Base-by-base conservation (phyloP, 2,797 vertebrate genomes). In the Cuculus canorus region DNA sequence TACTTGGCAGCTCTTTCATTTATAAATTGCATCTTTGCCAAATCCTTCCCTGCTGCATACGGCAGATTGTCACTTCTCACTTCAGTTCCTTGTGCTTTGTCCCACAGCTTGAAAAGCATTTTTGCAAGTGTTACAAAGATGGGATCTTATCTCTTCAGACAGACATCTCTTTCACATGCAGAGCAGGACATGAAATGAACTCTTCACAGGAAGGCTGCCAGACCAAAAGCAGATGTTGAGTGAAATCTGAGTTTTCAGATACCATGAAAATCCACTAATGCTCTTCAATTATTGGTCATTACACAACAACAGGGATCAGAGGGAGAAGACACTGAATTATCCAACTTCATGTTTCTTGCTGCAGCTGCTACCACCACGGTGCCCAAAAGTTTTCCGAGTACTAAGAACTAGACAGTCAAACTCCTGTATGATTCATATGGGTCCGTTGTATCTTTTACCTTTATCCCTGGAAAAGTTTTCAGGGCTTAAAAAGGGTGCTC, bases 31-130 rank as follows among this genome's bases (percentile, higher is more conserved):
- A 57, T 92, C 78, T 82, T 87, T 88, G 70, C 73, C 92, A 95
- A 94, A 70, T 69, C 73, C 92, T 83, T 92, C 80, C 90, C 90
- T 90, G 92, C 86, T 93, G 93, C 83, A 83, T 11, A 33, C 88
- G 93, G 80, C 95, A 96, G 95, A 93, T 88, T 94, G 93, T 43
- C 7, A 1, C 86, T 96, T 92, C 91, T 94, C 92, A 94, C 88
- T 95, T 92, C 66, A 87, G 75, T 4, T 93, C 92, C 81, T 25
- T 11, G 39, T 41, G 64, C 76, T 83, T 60, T 83, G 88, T 88
- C 83, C 78, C 78, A 47, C 83, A 90, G 81, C 66, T 88, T 80
- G 82, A 88, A 45, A 76, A 92, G 66, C 21, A 4, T 71, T 94
- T 95, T 43, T 84, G 52, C 82, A 75, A 78, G 69, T 7, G 12